These are phyloP conservation scores for Coelopa frigida DNA, from an alignment of 1,140 invertebrate species.

Conservation along the genomic window DNA sequence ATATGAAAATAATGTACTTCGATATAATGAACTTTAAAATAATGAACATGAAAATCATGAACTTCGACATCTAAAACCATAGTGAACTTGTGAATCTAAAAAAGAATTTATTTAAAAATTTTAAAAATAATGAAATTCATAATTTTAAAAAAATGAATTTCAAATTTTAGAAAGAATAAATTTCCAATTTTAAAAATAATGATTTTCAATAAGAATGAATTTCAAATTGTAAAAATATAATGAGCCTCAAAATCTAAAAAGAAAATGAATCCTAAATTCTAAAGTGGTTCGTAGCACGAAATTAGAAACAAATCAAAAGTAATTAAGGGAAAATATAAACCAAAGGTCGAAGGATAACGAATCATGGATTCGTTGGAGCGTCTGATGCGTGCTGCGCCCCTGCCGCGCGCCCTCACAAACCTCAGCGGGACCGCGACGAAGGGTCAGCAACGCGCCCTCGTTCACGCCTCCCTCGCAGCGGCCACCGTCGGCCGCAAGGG, in stretches of 20 bases:
- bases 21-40: no score
- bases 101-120: no score
- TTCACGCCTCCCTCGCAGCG: conserved; percentile 67
- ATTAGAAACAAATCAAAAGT: conserved; percentile 2
- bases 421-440: conserved; percentile 49
- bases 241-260: neutral
- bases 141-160: no score
- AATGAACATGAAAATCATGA: no score
- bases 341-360: conserved; percentile 1
- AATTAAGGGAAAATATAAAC: neutral
- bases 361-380: conserved; percentile 71
- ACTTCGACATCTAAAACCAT: no score
- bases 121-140: no score
- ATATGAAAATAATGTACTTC: no score
- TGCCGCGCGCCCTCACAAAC: conserved; percentile 57
- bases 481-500: conserved; percentile 65
- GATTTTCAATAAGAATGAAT: no score
- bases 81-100: no score
- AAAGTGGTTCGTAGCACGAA: conserved; percentile 3
- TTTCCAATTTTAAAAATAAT: no score
- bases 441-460: conserved; percentile 58
- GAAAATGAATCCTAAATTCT: conserved; percentile 5
- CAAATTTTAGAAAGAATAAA: no score
- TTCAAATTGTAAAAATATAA: conserved; percentile 7
- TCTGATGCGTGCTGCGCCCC: conserved; percentile 60